phyloP scores from a whole-genome alignment of 2,113 vertebrate genomes.

The Corvus cornix region DNA sequence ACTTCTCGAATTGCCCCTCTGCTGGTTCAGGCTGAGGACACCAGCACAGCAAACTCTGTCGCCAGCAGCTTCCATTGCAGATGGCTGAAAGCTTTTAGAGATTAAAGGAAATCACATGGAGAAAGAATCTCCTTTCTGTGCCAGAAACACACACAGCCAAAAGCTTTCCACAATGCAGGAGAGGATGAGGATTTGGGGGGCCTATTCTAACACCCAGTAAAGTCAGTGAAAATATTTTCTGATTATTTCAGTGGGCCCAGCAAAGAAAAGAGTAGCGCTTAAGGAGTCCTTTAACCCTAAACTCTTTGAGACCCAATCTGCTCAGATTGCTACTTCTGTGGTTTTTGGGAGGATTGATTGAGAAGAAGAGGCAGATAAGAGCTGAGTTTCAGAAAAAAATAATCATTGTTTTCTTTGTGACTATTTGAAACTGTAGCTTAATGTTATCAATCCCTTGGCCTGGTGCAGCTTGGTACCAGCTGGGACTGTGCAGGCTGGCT shows the following conservation, averaged over 20 bases:
- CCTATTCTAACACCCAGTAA: background rate
- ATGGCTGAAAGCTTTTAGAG: background rate
- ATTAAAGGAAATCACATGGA: background rate
- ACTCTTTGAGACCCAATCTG: background rate
- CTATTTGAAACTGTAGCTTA: background rate
- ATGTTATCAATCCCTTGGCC: background rate
- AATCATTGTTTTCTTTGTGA: background rate
- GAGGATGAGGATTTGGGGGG: background rate
- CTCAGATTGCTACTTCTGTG: background rate
- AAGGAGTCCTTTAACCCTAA: background rate
- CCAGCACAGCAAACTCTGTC: background rate
- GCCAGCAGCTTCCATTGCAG: background rate
- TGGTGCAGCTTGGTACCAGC: background rate
- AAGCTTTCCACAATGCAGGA: background rate
- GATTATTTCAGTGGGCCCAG: background rate
- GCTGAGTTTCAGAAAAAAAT: background rate
- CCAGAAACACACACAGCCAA: background rate
- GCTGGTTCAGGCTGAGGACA: background rate
- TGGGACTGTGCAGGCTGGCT: background rate
- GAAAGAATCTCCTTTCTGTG: background rate
- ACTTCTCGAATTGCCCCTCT: background rate
- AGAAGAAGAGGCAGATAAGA: background rate
- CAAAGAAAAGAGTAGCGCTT: background rate
- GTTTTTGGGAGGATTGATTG: background rate
- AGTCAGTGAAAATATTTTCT: background rate